Evolutionary conservation across 2,888 invertebrate species (phyloP).

Genomic region (Chymomyza procnemis): DNA sequence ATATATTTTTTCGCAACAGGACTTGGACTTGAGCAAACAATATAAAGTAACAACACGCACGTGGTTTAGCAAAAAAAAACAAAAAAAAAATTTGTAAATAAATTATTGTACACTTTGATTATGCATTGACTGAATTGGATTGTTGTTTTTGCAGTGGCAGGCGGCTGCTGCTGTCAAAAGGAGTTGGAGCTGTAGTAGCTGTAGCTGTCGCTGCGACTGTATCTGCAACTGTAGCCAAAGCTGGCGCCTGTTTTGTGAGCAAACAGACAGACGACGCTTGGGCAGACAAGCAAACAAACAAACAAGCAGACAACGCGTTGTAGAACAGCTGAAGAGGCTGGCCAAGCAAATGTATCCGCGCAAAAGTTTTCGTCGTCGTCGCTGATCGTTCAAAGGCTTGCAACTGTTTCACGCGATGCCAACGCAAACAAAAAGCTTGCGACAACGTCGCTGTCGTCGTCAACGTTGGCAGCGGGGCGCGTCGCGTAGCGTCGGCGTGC

Average conservation of each 20-base stretch:
- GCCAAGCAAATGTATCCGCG: conserved; percentile 66
- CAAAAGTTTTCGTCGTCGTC: conserved; percentile 75
- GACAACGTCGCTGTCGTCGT: conserved; percentile 49
- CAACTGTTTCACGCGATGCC: conserved; percentile 75
- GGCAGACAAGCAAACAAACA: not conserved
- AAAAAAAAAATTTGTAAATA: not conserved
- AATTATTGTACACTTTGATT: not conserved
- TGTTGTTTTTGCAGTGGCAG: not conserved
- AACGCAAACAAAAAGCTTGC: conserved; percentile 75
- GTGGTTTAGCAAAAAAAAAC: not conserved
- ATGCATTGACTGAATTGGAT: not conserved
- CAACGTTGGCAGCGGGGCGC: conserved; percentile 27
- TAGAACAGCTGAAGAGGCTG: not conserved
- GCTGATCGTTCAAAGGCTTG: conserved; percentile 77
- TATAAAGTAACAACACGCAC: not conserved
- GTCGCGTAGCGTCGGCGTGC: not conserved
- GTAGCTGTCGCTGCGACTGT: not conserved
- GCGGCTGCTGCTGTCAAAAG: not conserved
- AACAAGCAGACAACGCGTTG: not conserved
- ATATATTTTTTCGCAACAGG: too few relatives aligned
- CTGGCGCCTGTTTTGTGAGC: not conserved
- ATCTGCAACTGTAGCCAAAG: not conserved
- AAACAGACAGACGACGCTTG: not conserved
- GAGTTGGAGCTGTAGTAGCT: not conserved
- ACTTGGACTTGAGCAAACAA: not conserved